These are phyloP conservation scores for Edolisoma coerulescens DNA, from an alignment of 2,113 vertebrate species.

Conservation along the genomic window DNA sequence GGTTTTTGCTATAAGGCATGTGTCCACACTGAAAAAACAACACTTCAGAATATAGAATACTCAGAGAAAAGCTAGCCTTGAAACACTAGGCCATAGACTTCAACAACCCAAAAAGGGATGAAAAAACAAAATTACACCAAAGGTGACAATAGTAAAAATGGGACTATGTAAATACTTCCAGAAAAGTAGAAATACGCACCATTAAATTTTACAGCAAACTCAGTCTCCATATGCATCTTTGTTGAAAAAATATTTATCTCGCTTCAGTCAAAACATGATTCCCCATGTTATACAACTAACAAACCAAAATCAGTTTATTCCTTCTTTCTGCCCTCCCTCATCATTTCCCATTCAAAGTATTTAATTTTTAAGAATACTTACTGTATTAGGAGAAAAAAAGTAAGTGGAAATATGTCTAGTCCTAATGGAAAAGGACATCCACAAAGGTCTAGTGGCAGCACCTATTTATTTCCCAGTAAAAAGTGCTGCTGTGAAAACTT, in stretches of 20 bases:
- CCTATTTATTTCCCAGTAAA: not conserved
- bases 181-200: not conserved
- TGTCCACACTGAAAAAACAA: not conserved
- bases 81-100: not conserved
- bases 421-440: constrained; percentile 8
- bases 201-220: not conserved
- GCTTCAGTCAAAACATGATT: constrained; percentile 18
- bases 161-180: not conserved
- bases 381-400: not conserved
- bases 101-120: not conserved
- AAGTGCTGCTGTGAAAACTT: not conserved
- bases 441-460: not conserved
- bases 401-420: not conserved
- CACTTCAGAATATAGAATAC: not conserved
- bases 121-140: not conserved
- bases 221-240: not conserved
- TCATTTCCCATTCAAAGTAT: not conserved
- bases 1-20: not conserved
- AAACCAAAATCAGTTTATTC: not conserved
- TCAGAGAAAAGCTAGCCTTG: not conserved
- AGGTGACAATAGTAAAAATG: not conserved
- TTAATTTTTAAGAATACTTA: not conserved
- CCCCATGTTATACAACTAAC: not conserved
- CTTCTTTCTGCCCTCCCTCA: not conserved
- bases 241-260: constrained; percentile 34